phyloP scores from a whole-genome alignment of 1,140 invertebrate species.

The Macrotrachela quadricornifera region DNA sequence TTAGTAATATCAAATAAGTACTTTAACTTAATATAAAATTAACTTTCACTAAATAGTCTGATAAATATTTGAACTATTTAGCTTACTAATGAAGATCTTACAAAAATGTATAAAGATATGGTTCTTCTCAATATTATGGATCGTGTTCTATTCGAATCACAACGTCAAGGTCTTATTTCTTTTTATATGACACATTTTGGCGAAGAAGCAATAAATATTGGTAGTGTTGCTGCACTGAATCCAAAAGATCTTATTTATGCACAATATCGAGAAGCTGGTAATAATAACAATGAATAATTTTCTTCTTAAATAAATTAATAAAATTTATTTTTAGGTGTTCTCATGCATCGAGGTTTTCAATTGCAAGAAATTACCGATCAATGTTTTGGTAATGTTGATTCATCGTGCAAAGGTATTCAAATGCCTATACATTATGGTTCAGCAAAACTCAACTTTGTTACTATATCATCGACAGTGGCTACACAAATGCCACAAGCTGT shows the following conservation, averaged over 20 bases:
- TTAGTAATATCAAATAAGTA: too few relatives aligned
- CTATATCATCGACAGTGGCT: conserved; percentile 74
- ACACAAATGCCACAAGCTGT: conserved; percentile 86
- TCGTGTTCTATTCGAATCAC: conserved; percentile 85
- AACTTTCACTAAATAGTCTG: too few relatives aligned
- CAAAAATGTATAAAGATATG: conserved; percentile 43
- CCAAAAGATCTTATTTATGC: conserved; percentile 60
- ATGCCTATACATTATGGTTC: conserved; percentile 60
- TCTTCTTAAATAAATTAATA: too few relatives aligned
- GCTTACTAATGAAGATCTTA: too few relatives aligned
- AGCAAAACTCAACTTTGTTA: conserved; percentile 64
- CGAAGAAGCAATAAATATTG: conserved; percentile 79
- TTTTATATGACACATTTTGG: conserved; percentile 99
- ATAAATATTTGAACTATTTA: too few relatives aligned
- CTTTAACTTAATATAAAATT: too few relatives aligned
- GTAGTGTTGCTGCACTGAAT: conserved; percentile 69
- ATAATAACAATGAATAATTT: too few relatives aligned
- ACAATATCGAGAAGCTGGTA: conserved; percentile 19
- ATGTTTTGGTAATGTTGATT: conserved; percentile 75
- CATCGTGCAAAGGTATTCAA: conserved; percentile 67
- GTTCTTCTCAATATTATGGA: conserved; percentile 72
- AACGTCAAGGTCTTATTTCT: conserved; percentile 88
- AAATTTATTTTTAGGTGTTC: conserved; percentile 44
- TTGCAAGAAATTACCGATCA: conserved; percentile 76
- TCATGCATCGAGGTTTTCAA: conserved; percentile 69